These are phyloP conservation scores for Eledone cirrhosa DNA, from an alignment of 2,888 invertebrate genomes.

Conservation along the genomic window DNA sequence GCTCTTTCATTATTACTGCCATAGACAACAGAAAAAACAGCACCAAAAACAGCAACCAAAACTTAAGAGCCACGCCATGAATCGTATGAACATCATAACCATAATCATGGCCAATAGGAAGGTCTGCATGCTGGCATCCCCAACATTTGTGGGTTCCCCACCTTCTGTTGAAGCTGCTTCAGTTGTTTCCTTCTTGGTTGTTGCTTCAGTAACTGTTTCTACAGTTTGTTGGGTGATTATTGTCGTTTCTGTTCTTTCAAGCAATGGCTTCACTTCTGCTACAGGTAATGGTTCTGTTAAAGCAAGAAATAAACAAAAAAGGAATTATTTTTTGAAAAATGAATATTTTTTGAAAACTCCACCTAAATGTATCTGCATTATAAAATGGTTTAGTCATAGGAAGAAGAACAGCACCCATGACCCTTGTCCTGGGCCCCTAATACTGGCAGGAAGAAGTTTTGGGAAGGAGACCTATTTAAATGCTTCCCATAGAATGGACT, in stretches of 20 bases:
- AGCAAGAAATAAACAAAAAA: background rate
- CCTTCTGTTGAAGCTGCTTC: conserved; percentile 50
- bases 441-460: no score
- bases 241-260: conserved; percentile 38
- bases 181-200: conserved; percentile 45
- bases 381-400: no score
- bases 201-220: conserved; percentile 41
- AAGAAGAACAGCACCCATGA: no score
- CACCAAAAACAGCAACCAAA: conserved; percentile 46
- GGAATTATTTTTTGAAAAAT: no score
- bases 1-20: conserved; percentile 35
- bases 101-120: conserved; percentile 47
- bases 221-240: conserved; percentile 40
- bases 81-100: conserved; percentile 44
- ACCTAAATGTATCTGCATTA: no score
- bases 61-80: conserved; percentile 48
- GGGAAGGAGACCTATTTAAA: no score
- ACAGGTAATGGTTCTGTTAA: conserved; percentile 7
- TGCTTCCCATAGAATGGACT: no score
- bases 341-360: no score
- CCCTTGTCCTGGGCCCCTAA: no score
- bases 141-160: conserved; percentile 43
- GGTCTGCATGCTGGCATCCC: conserved; percentile 51
- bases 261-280: conserved; percentile 20
- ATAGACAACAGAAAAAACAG: conserved; percentile 43